Percentiles rank a stretch among this genome's conserved stretches.
Evolutionary conservation across 2,113 vertebrate species (phyloP).

Genomic region (Sinocyclocheilus maitianheensis): DNA sequence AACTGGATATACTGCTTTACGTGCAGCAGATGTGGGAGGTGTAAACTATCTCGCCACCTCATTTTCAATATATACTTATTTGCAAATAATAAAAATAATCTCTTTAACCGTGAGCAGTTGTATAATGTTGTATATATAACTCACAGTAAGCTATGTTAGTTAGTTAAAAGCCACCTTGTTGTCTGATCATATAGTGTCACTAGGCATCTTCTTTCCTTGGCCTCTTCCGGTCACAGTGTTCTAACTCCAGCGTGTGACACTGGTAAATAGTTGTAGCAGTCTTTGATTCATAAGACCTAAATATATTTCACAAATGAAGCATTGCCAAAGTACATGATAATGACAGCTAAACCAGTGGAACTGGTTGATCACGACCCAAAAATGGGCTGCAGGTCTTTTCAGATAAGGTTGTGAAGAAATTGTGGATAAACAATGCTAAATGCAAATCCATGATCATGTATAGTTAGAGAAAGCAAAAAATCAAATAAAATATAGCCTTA

Average conservation of each 20-base stretch:
- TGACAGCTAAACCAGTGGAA: constrained; percentile 14
- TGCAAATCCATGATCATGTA: neutral
- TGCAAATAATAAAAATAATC: too few relatives aligned
- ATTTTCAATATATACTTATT: neutral
- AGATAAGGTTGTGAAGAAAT: neutral
- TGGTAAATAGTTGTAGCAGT: constrained; percentile 36
- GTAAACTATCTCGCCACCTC: too few relatives aligned
- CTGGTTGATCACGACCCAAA: neutral
- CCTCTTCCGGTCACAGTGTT: too few relatives aligned
- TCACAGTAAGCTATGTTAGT: too few relatives aligned
- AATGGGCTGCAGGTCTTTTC: neutral
- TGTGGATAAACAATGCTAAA: neutral
- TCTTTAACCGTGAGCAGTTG: neutral
- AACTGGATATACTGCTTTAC: too few relatives aligned
- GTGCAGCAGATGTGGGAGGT: too few relatives aligned
- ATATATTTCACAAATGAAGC: constrained; percentile 6
- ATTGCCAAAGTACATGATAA: constrained; percentile 38
- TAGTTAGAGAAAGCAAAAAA: neutral
- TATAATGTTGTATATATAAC: too few relatives aligned
- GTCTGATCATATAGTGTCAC: too few relatives aligned
- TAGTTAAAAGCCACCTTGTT: too few relatives aligned
- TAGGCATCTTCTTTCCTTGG: too few relatives aligned
- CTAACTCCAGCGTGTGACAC: neutral
- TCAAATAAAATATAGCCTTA: too few relatives aligned
- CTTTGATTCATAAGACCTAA: constrained; percentile 23